Conservation (phyloP, 2,797 vertebrate species). For the Xyrichtys novacula region DNA sequence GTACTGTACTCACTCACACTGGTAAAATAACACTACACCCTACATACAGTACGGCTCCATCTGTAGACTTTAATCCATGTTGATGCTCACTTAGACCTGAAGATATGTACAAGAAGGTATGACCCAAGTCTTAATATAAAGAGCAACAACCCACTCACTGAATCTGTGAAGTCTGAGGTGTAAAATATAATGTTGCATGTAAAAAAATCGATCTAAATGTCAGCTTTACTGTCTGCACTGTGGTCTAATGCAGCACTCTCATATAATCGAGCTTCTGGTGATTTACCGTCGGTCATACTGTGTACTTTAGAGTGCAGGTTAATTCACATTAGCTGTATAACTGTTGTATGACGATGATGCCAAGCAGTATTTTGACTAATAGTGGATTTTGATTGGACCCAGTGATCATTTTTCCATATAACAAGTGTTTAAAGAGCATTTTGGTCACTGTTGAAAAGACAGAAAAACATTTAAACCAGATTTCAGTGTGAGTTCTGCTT, state of each 20-base stretch:
- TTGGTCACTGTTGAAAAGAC: no score
- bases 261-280: conserved; percentile 1
- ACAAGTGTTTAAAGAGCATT: no score
- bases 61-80: conserved; percentile 30
- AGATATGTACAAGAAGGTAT: conserved; percentile 9
- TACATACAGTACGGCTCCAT: conserved; percentile 56
- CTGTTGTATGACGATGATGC: no score
- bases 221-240: neutral
- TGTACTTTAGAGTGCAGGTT: no score
- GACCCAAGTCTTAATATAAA: neutral
- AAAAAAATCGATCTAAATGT: neutral
- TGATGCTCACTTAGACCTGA: conserved; percentile 16
- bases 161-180: conserved; percentile 6
- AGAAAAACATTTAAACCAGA: no score
- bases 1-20: conserved; percentile 44
- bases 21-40: conserved; percentile 52
- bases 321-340: no score
- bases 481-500: no score
- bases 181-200: conserved; percentile 7
- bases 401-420: no score
- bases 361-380: no score
- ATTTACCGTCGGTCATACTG: neutral
- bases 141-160: conserved; percentile 29
- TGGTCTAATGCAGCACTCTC: neutral
- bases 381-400: no score